Percentiles rank a stretch among this genome's conserved stretches.
These are phyloP conservation scores for Caenorhabditis plicata DNA, from an alignment of 2,888 invertebrate species.

Conservation along the genomic window DNA sequence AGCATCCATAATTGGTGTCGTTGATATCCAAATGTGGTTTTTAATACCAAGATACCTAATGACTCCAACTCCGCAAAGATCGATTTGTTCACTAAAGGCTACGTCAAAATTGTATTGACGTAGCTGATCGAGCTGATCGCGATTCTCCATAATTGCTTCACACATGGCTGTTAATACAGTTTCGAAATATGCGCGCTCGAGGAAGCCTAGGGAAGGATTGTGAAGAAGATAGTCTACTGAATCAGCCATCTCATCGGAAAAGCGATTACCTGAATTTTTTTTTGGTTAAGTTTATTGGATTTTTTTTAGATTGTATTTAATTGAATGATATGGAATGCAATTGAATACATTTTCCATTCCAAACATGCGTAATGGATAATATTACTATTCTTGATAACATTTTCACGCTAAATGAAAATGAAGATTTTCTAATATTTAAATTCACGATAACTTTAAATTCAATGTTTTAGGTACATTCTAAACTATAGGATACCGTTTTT, in stretches of 20 bases:
- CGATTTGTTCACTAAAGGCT: slow-evolving; percentile 56
- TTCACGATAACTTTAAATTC: too few species aligned
- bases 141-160: slow-evolving; percentile 45
- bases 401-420: too few species aligned
- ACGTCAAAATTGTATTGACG: slow-evolving; percentile 50
- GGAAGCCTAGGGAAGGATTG: slow-evolving; percentile 20
- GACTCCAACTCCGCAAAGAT: slow-evolving; percentile 54
- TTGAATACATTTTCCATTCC: too few species aligned
- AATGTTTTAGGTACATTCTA: too few species aligned
- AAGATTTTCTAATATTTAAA: too few species aligned
- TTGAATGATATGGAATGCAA: too few species aligned
- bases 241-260: slow-evolving; percentile 30
- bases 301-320: too few species aligned
- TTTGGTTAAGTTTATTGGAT: too few species aligned
- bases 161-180: slow-evolving; percentile 34
- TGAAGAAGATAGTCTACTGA: slow-evolving; percentile 15
- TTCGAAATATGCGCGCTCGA: slow-evolving; percentile 41
- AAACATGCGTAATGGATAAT: too few species aligned
- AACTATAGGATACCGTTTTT: too few species aligned
- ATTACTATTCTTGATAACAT: too few species aligned
- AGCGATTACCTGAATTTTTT: slow-evolving; percentile 17
- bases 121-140: slow-evolving; percentile 48
- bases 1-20: slow-evolving; percentile 57
- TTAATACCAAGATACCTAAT: slow-evolving; percentile 50
- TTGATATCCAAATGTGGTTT: slow-evolving; percentile 57